Base-by-base conservation (phyloP, 2,888 invertebrate species). In the Drosophila prolongata region DNA sequence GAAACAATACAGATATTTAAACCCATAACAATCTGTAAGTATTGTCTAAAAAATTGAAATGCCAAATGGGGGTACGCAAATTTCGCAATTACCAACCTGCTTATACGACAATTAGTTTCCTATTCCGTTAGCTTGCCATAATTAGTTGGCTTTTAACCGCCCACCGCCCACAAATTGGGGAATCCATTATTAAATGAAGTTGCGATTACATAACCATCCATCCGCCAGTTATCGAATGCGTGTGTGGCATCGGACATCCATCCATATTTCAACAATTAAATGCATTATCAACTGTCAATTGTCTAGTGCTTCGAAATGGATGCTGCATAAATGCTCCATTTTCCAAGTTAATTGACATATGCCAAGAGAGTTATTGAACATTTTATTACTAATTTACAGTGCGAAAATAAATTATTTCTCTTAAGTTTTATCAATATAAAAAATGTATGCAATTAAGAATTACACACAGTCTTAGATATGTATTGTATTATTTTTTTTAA, bases 291-390 rank as follows among this genome's bases (percentile, higher is more conserved):
- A 59, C 58, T 58, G 69, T 54, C 69, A 54, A 59, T 59, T 58
- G 37, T 34, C 53, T 35, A 37, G 38, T 38, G 68, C 27, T 34
- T 24, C 24, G 54, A 54, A 70, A 54, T 69, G 59, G 50, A 47
- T 35, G 59, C 54, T 58, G 35, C 47, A 37, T 11, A 53, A 55
- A 38, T 50, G 37, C 55, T 52, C 55, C 60, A 70, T 70, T 70
- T 70, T 70, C 60, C 60, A 52, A 46, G 30, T 56, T 70, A 56
- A 70, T 70, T 70, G 70, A 10, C 60, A 70, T 55, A 35, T 70
- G 69, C 24, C 69, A 69, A 44, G 50, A 19, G 59, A 43, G 53
- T 38, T 55, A 40, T 27, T 42, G 43, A 42, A 24, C 46, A 35
- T 64, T 64, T 53, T 49, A 13, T 47, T 34, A 16, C 30, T 8